Base-by-base conservation (phyloP, 2,797 vertebrate species). In the Scyliorhinus canicula region DNA sequence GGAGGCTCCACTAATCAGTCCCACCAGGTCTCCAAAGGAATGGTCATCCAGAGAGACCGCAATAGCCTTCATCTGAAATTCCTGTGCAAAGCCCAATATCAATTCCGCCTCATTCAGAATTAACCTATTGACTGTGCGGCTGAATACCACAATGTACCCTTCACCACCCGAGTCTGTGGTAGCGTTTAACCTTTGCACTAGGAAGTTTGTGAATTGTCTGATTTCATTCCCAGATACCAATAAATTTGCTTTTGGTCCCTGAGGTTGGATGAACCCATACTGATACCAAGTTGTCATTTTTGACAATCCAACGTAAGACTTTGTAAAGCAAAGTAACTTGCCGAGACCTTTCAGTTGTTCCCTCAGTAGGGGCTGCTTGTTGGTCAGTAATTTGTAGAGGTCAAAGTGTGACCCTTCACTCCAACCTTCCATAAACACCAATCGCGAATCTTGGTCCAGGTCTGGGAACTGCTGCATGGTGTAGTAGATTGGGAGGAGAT, bases 211-310 rank as follows among this genome's bases (percentile, higher is more conserved):
- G 95, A 99, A 99, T 96, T 98, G 98, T 5, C 98, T 98, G 96
- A 99, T 98, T 97, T 99, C 99, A 0, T 98, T 98, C 77, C 99
- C 99, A 0, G 99, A 99, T 95, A 99, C 98, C 63, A 99, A 96
- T 96, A 99, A 98, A 96, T 99, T 99, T 95, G 99, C 99, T 96
- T 99, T 99, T 0, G 99, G 98, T 5, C 99, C 99, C 96, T 99
- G 99, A 0, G 99, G 99, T 96, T 99, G 99, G 50, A 99, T 98
- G 95, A 99, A 99, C 21, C 99, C 99, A 0, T 99, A 99, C 96
- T 99, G 99, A 96, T 99, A 99, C 99, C 99, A 99, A 28, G 99
- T 99, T 91, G 99, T 99, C 97, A 98, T 97, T 97, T 99, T 99
- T 95, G 99, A 99, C 95, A 99, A 97, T 11, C 99, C 99, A 74